phyloP scores from a whole-genome alignment of 2,113 vertebrate genomes.

The Daphoenositta chrysoptera region DNA sequence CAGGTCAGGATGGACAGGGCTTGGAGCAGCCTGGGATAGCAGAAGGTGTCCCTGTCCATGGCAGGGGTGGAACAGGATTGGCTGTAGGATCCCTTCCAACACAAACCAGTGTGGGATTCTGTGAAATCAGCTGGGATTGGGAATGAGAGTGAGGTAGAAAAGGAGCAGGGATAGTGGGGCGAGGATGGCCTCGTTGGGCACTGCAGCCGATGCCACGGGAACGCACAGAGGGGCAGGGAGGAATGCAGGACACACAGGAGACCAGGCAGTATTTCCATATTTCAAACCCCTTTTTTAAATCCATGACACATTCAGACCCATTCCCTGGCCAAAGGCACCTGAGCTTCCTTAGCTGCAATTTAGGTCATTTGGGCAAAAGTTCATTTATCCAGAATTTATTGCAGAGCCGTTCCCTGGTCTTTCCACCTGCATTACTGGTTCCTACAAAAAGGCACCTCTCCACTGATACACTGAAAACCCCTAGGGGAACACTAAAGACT shows the following conservation, averaged over 20 bases:
- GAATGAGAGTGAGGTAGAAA: background rate
- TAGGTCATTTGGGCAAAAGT: background rate
- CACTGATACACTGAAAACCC: background rate
- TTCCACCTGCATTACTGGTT: background rate
- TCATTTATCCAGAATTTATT: background rate
- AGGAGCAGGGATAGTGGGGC: fast-evolving
- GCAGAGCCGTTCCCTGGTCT: background rate
- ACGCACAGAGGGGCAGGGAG: fast-evolving
- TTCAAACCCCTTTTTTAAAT: background rate
- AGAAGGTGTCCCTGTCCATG: background rate
- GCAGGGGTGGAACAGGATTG: background rate
- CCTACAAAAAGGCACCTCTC: background rate
- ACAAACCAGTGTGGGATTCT: background rate
- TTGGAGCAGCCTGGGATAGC: fast-evolving
- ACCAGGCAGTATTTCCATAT: background rate
- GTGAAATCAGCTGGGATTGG: background rate
- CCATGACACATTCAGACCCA: background rate
- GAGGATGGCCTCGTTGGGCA: fast-evolving
- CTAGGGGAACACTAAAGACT: background rate
- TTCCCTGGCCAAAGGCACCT: background rate
- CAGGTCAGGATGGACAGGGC: fast-evolving
- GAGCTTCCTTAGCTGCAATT: background rate
- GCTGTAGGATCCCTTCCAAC: background rate
- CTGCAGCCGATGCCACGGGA: fast-evolving
- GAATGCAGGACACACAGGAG: background rate